Evolutionary conservation across 2,888 invertebrate genomes (phyloP).

Genomic region (Tiliacea citrago): DNA sequence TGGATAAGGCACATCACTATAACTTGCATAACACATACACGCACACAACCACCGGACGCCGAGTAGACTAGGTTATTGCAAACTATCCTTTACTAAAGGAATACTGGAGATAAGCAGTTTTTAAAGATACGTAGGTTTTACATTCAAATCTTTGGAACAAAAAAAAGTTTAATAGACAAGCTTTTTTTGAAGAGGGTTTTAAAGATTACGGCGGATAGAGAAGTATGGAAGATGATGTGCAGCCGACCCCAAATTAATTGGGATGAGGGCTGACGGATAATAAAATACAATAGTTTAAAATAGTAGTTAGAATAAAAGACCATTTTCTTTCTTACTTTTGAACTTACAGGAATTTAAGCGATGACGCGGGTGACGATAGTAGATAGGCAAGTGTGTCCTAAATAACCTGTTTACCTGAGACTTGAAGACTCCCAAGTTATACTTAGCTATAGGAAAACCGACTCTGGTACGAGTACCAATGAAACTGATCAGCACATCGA

Average conservation of each 20-base stretch:
- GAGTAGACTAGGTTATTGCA: constrained; percentile 64
- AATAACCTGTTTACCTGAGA: neutral
- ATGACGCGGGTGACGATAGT: neutral
- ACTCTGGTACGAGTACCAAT: neutral
- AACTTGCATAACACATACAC: constrained; percentile 67
- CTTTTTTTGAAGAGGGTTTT: neutral
- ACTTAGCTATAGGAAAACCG: neutral
- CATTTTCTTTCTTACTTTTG: neutral
- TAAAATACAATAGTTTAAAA: too few species aligned
- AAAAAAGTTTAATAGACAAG: neutral
- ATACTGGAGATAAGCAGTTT: constrained; percentile 62
- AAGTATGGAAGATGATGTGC: too few species aligned
- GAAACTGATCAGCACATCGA: neutral
- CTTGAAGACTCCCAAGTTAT: neutral
- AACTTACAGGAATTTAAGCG: neutral
- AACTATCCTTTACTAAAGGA: constrained; percentile 64
- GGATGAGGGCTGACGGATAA: neutral
- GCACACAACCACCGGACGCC: constrained; percentile 63
- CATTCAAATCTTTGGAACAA: constrained; percentile 10
- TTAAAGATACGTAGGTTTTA: constrained; percentile 29
- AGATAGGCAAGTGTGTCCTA: neutral
- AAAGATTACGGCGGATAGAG: neutral
- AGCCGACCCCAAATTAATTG: neutral
- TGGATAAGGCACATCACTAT: constrained; percentile 54
- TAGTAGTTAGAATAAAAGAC: neutral